Evolutionary conservation across 2,888 invertebrate genomes (phyloP), one percentile per base, ranked within the genome.

Genomic region (Tholera decimalis): DNA sequence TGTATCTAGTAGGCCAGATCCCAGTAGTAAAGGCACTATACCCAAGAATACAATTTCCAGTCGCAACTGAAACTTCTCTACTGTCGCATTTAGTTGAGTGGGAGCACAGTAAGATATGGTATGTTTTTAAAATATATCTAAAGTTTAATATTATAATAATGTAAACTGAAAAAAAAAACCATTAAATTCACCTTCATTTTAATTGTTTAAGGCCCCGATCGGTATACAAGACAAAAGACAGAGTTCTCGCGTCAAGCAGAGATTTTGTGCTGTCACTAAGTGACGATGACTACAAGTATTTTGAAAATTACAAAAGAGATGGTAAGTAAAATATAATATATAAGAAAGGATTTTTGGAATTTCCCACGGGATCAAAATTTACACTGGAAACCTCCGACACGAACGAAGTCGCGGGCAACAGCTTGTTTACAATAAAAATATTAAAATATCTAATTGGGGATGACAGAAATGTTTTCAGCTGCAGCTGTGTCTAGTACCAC

Each of bases 41-140:
- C 87, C 97, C 98, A 0, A 89, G 93, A 53, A 93, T 98, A 0
- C 83, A 96, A 56, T 98, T 96, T 83, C 98, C 98, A 0, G 98
- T 99, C 0, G 97, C 98, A 5, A 96, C 97, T n/a, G 97, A 97
- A 46, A 99, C 99, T 0, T 97, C 98, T 0, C 97, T 97, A 94
- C 96, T 98, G 35, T 97, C 98, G 1, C 97, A 98, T 3, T 92
- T 97, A 24, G 96, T 98, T 15, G 96, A 96, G 70, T 98, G 98
- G 98, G 97, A 98, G 75, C 98, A 99, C 80, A 93, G 94, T 18
- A 96, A 96, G 61, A 95, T 96, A 58, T 97, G 97, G 97, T 44
- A 5, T 0, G 22, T n/a, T 37, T 9, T 26, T 15, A 7, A 18
- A n/a, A 18, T 64, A 28, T 18, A 28, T 2, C 7, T 24, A 18